Conservation (phyloP, 2,113 vertebrate species). For the Morone chrysops region DNA sequence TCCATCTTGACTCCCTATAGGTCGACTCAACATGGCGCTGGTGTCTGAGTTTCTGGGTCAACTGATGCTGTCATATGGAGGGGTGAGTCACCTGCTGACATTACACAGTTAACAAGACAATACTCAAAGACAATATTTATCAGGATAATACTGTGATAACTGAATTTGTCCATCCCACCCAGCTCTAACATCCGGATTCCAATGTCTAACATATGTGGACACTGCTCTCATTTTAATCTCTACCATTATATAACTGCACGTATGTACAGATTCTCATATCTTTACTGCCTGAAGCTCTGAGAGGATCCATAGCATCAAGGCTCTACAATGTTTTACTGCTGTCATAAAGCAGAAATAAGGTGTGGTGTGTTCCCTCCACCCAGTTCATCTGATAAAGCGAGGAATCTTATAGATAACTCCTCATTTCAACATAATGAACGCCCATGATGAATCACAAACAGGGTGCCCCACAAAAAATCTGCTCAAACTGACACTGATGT, state of each 20-base stretch:
- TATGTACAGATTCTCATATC: not conserved
- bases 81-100: conserved; percentile 70
- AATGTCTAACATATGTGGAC: not conserved
- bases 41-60: conserved; percentile 84
- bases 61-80: conserved; percentile 78
- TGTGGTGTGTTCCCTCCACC: conserved; percentile 2
- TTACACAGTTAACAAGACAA: not conserved
- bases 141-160: not conserved
- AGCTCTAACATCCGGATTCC: not conserved
- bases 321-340: not conserved
- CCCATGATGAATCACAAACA: too few relatives aligned
- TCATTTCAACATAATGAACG: too few relatives aligned
- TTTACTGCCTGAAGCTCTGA: not conserved
- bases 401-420: not conserved
- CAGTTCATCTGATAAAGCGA: conserved; percentile 14
- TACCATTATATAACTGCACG: not conserved
- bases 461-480: too few relatives aligned
- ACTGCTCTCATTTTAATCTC: not conserved
- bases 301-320: not conserved
- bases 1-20: conserved; percentile 44
- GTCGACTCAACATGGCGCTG: conserved; percentile 78
- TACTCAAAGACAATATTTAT: not conserved
- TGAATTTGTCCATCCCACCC: not conserved
- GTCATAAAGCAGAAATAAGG: not conserved
- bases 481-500: too few relatives aligned